These are phyloP conservation scores for Pseudachorutes palmiensis DNA, from an alignment of 1,140 invertebrate species.

Conservation along the genomic window DNA sequence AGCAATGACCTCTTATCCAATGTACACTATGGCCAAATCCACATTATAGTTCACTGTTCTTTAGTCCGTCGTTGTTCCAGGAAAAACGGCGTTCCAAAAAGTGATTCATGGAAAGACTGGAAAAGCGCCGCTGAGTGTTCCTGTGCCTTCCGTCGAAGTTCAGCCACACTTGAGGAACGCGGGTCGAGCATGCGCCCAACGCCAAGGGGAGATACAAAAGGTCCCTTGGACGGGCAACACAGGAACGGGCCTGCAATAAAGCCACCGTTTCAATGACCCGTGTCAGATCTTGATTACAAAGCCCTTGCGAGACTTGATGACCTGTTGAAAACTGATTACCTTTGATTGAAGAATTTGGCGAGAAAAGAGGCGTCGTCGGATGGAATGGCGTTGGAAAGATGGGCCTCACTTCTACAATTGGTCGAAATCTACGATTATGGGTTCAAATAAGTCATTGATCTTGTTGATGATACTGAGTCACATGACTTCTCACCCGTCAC, in stretches of 20 bases:
- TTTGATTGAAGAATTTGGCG: conserved; percentile 9
- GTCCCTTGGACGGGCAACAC: not conserved
- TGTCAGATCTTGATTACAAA: too few relatives aligned
- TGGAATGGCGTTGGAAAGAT: conserved; percentile 23
- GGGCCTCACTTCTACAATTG: conserved; percentile 28
- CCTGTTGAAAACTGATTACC: too few relatives aligned
- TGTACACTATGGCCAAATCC: too few relatives aligned
- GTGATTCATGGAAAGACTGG: conserved; percentile 55
- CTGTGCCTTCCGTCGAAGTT: conserved; percentile 76
- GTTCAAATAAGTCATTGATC: not conserved
- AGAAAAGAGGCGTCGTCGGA: conserved; percentile 3
- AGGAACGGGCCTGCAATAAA: not conserved
- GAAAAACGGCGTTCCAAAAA: conserved; percentile 23
- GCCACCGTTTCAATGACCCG: not conserved
- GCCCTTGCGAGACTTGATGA: too few relatives aligned
- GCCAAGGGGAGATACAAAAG: not conserved
- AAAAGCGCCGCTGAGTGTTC: conserved; percentile 78
- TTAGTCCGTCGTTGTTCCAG: not conserved
- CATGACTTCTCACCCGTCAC: not conserved
- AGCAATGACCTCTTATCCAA: too few relatives aligned
- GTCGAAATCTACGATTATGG: conserved; percentile 21
- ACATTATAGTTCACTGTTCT: not conserved
- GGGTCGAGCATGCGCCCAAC: conserved; percentile 27
- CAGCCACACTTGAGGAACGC: conserved; percentile 72
- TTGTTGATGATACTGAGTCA: too few relatives aligned